phyloP scores from a whole-genome alignment of 2,888 invertebrate genomes.

The Sepiola atlantica region DNA sequence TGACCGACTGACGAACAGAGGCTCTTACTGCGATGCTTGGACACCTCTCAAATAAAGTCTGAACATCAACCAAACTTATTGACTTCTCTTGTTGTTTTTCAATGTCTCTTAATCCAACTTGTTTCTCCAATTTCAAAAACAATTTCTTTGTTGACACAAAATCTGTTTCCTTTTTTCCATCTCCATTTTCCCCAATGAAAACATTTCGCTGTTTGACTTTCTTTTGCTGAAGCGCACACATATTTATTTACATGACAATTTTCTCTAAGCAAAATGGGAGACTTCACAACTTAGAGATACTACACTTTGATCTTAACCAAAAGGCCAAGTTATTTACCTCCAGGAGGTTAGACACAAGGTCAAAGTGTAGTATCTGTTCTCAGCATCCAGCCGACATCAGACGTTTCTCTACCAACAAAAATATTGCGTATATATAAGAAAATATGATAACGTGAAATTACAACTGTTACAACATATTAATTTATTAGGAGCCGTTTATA shows the following conservation, averaged over 20 bases:
- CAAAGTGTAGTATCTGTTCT: no score
- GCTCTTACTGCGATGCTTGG: no score
- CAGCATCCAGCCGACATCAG: no score
- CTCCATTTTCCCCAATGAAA: background rate
- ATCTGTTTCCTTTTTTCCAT: background rate
- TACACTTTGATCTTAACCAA: no score
- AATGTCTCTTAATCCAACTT: background rate
- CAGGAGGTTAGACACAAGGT: no score
- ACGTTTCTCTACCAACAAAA: no score
- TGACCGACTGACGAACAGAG: no score
- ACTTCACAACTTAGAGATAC: background rate
- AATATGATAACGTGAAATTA: no score
- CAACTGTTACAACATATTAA: no score
- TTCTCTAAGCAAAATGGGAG: background rate
- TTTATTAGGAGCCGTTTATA: no score
- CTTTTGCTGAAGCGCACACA: background rate
- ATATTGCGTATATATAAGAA: no score
- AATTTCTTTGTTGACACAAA: constrained; percentile 32
- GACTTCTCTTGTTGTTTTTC: background rate
- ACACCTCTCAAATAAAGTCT: background rate
- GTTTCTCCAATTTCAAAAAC: constrained; percentile 7
- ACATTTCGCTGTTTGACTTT: background rate
- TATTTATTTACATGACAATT: background rate
- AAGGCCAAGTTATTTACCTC: no score
- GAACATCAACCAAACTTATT: background rate